A percentile compares a stretch with the other conserved stretches of the same genome.
Evolutionary conservation across 2,888 invertebrate genomes (phyloP).

Genomic region (Erebia aethiops): DNA sequence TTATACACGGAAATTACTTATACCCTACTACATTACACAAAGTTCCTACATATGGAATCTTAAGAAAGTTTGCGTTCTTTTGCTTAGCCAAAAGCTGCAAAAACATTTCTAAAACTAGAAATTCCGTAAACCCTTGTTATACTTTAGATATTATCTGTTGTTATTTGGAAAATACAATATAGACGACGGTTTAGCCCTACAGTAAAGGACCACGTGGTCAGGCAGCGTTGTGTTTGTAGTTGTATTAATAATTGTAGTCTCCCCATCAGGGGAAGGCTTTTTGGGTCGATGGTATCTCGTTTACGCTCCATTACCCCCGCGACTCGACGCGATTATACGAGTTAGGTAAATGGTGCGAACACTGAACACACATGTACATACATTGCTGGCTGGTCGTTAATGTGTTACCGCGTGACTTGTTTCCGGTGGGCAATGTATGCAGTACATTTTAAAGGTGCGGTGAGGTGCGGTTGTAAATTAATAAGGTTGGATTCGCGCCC

Average conservation of each 20-base stretch:
- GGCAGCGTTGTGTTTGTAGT: neutral
- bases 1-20: too few species aligned
- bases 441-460: slow-evolving; percentile 21
- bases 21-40: too few species aligned
- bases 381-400: slow-evolving; percentile 38
- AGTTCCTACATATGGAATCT: too few species aligned
- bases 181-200: neutral
- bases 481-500: slow-evolving; percentile 30
- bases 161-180: neutral
- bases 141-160: neutral
- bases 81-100: too few species aligned
- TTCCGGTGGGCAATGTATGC: slow-evolving; percentile 33
- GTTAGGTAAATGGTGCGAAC: slow-evolving; percentile 41
- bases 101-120: too few species aligned
- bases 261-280: neutral
- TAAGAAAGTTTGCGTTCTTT: too few species aligned
- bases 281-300: slow-evolving; percentile 54
- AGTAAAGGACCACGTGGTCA: neutral
- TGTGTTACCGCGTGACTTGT: slow-evolving; percentile 30
- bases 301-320: slow-evolving; percentile 60
- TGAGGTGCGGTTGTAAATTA: slow-evolving; percentile 30
- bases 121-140: too few species aligned
- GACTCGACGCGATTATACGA: slow-evolving; percentile 47
- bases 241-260: neutral
- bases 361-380: slow-evolving; percentile 37